Percentiles rank a stretch among this genome's conserved stretches.
phyloP scores from a whole-genome alignment of 2,113 vertebrate species.

The Labeo rohita region DNA sequence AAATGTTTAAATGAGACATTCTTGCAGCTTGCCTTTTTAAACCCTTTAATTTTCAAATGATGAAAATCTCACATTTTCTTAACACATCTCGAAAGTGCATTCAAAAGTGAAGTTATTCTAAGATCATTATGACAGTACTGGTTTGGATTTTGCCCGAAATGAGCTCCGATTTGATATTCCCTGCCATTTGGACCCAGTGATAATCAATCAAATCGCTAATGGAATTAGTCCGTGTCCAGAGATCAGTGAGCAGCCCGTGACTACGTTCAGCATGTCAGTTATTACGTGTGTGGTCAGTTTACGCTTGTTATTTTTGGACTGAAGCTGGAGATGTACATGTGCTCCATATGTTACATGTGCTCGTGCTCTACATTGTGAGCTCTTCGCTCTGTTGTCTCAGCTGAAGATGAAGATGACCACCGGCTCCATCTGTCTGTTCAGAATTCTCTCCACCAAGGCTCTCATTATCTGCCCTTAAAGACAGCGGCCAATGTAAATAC shows the following conservation, averaged over 20 bases:
- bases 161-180: slow-evolving; percentile 9
- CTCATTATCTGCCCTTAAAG: slow-evolving; percentile 66
- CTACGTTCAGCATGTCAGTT: slow-evolving; percentile 17
- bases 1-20: neutral
- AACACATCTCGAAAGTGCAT: neutral
- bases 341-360: slow-evolving; percentile 47
- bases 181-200: neutral
- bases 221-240: slow-evolving; percentile 14
- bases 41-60: neutral
- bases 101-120: neutral
- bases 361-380: slow-evolving; percentile 10
- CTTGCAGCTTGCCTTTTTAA: neutral
- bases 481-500: slow-evolving; percentile 52
- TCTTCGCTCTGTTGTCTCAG: slow-evolving; percentile 45
- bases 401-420: slow-evolving; percentile 36
- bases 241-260: neutral
- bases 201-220: slow-evolving; percentile 24
- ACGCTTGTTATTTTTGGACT: slow-evolving; percentile 47
- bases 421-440: slow-evolving; percentile 66
- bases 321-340: slow-evolving; percentile 53
- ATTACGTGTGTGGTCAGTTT: slow-evolving; percentile 52
- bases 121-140: neutral
- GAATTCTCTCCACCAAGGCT: slow-evolving; percentile 69
- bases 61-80: neutral
- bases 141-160: neutral